Evolutionary conservation across 2,113 vertebrate species (phyloP).

Genomic region (Callocephalon fimbriatum): DNA sequence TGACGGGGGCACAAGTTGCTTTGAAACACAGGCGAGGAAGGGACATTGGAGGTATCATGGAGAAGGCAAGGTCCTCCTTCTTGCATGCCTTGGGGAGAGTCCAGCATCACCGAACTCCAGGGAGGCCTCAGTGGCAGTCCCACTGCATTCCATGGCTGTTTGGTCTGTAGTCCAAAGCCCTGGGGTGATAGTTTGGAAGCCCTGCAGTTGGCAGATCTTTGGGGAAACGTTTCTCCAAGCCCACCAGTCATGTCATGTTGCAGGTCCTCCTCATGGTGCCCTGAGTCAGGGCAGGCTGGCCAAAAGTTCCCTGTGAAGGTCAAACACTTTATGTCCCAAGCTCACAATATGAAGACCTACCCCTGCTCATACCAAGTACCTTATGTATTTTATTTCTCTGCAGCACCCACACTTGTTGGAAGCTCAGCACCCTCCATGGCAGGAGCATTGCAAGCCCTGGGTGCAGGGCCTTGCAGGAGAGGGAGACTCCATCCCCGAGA

Average conservation of each 20-base stretch:
- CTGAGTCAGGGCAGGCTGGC: background rate
- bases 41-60: background rate
- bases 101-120: background rate
- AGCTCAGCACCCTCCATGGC: background rate
- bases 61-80: background rate
- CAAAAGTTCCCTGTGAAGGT: background rate
- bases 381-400: background rate
- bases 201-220: background rate
- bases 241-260: fast-evolving
- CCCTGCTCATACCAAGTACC: background rate
- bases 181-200: fast-evolving
- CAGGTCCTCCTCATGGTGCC: background rate
- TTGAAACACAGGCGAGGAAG: background rate
- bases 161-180: background rate
- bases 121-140: background rate
- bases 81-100: background rate
- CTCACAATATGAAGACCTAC: background rate
- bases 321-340: background rate
- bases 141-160: fast-evolving
- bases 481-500: fast-evolving
- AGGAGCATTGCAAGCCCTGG: background rate
- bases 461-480: background rate
- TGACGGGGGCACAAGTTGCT: fast-evolving
- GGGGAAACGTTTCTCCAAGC: background rate
- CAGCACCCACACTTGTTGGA: background rate